These are phyloP conservation scores for Eublepharis macularius DNA, from an alignment of 2,113 vertebrate genomes.

Conservation along the genomic window DNA sequence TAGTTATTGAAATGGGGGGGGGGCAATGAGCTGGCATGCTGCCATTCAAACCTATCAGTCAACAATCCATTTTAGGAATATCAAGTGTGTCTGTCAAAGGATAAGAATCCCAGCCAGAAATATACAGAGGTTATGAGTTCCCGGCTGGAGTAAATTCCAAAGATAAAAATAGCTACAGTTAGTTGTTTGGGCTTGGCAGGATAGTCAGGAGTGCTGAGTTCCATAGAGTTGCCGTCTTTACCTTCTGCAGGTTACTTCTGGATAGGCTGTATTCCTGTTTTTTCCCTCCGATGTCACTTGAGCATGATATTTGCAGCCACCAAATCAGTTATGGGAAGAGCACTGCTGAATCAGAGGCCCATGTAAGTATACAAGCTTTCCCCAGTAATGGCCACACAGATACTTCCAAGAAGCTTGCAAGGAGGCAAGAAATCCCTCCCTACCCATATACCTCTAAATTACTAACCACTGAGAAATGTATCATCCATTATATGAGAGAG, in stretches of 20 bases:
- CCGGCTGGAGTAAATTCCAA: conserved; percentile 59
- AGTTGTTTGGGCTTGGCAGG: conserved; percentile 60
- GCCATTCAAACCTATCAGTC: conserved; percentile 60
- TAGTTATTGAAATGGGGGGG: conserved; percentile 40
- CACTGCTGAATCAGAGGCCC: background rate
- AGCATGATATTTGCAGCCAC: background rate
- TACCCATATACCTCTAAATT: background rate
- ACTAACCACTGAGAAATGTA: too few species aligned
- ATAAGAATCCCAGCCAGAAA: conserved; percentile 60
- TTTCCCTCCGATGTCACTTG: background rate
- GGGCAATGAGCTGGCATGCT: conserved; percentile 48
- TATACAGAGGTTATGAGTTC: conserved; percentile 48
- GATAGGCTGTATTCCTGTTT: background rate
- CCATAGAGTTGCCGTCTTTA: background rate
- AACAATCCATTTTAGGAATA: conserved; percentile 51
- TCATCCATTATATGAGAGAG: too few species aligned
- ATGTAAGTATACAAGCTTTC: background rate
- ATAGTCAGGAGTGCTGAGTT: conserved; percentile 14
- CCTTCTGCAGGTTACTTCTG: background rate
- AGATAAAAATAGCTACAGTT: conserved; percentile 66
- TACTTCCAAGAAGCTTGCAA: background rate
- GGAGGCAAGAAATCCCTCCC: background rate
- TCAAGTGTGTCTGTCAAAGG: conserved; percentile 54
- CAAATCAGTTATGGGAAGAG: background rate
- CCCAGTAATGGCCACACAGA: background rate